A percentile compares a stretch with the other conserved stretches of the same genome.
Conservation (phyloP, 2,888 invertebrate species). For the Parasteatoda lunata region DNA sequence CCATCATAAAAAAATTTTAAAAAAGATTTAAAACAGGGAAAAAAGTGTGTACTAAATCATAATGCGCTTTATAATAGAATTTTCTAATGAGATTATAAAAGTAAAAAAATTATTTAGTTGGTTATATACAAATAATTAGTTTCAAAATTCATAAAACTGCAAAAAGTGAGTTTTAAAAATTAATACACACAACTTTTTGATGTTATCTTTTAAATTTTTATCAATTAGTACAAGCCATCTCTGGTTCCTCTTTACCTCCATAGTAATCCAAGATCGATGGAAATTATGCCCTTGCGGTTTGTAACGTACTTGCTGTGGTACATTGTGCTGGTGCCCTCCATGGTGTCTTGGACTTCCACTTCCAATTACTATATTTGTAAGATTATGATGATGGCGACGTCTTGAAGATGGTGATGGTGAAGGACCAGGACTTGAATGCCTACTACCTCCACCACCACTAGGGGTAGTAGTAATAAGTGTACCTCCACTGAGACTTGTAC, state of each 20-base stretch:
- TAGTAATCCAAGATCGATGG: slow-evolving; percentile 70
- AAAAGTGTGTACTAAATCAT: too few relatives aligned
- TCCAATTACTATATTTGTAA: slow-evolving; percentile 71
- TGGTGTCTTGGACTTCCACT: slow-evolving; percentile 69
- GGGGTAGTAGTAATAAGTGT: slow-evolving; percentile 54
- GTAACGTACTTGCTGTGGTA: slow-evolving; percentile 76
- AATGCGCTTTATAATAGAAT: too few relatives aligned
- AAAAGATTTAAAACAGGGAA: too few relatives aligned
- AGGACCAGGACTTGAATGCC: slow-evolving; percentile 70
- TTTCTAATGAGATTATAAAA: too few relatives aligned
- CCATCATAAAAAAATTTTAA: too few relatives aligned
- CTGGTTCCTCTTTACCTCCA: slow-evolving; percentile 71
- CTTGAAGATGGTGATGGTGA: slow-evolving; percentile 70
- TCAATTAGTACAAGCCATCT: slow-evolving; percentile 38
- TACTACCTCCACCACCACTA: slow-evolving; percentile 72
- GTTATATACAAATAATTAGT: too few relatives aligned
- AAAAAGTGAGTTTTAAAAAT: too few relatives aligned
- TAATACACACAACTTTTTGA: too few relatives aligned
- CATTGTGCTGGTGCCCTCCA: slow-evolving; percentile 75
- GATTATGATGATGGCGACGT: slow-evolving; percentile 70
- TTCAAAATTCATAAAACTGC: too few relatives aligned
- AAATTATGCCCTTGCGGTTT: slow-evolving; percentile 74
- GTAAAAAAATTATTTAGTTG: too few relatives aligned
- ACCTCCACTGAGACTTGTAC: slow-evolving; percentile 66
- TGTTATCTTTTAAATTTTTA: not conserved